These are phyloP conservation scores for Agrilus planipennis DNA, from an alignment of 1,140 invertebrate species.

Conservation along the genomic window DNA sequence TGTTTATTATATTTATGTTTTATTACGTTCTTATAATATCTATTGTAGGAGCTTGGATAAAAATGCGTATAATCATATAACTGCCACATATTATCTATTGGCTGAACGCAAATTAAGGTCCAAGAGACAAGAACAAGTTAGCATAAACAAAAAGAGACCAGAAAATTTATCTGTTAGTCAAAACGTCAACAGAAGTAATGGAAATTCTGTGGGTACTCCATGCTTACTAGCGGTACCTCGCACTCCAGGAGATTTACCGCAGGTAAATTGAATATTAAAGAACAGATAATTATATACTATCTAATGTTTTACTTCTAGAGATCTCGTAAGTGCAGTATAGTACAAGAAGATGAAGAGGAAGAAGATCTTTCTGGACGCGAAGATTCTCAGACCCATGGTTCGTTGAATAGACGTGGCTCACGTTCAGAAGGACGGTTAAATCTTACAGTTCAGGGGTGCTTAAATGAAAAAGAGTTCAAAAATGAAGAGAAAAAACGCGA, in stretches of 20 bases:
- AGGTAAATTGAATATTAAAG: conserved; percentile 33
- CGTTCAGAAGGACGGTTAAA: conserved; percentile 50
- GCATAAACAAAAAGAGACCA: conserved; percentile 36
- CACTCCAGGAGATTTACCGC: conserved; percentile 46
- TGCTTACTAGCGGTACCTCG: conserved; percentile 45
- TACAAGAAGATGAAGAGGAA: conserved; percentile 73
- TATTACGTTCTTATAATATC: neutral
- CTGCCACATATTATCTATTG: conserved; percentile 94
- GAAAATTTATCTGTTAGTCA: conserved; percentile 30
- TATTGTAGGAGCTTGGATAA: conserved; percentile 73
- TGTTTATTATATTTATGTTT: conserved; percentile 27
- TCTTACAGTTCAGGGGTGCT: conserved; percentile 39
- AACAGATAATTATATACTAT: neutral
- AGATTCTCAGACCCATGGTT: conserved; percentile 35
- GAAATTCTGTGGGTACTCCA: conserved; percentile 24
- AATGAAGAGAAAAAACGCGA: conserved; percentile 11
- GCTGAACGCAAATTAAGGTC: conserved; percentile 82
- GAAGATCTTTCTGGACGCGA: conserved; percentile 45
- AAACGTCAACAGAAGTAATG: conserved; percentile 34
- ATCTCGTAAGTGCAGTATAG: conserved; percentile 76
- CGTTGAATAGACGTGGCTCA: conserved; percentile 43
- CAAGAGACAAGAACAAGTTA: conserved; percentile 50
- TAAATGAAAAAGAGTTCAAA: conserved; percentile 31
- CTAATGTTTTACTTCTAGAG: conserved; percentile 34
- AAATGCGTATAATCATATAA: conserved; percentile 96